These are phyloP conservation scores for Pristionchus arcanus DNA, from an alignment of 2,888 invertebrate species.

Conservation along the genomic window DNA sequence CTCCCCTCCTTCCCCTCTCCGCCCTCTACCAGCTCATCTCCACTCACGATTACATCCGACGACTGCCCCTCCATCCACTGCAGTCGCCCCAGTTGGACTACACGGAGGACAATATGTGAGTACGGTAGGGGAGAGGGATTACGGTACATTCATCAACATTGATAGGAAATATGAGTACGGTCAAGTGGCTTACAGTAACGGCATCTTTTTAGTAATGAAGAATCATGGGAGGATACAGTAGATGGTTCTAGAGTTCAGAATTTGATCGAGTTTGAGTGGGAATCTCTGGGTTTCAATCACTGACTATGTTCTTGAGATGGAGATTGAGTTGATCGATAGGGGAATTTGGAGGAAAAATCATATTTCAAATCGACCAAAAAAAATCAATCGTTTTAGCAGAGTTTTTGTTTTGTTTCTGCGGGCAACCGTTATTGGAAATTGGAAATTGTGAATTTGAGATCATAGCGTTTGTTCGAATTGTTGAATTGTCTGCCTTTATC, in stretches of 20 bases:
- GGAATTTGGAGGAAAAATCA: too few species aligned
- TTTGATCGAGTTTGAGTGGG: not conserved
- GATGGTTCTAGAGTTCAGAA: not conserved
- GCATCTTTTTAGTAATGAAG: too few species aligned
- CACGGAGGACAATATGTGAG: slow-evolving; percentile 41
- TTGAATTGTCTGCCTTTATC: too few species aligned
- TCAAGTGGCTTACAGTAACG: too few species aligned
- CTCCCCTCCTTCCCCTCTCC: slow-evolving; percentile 41
- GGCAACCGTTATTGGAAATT: too few species aligned
- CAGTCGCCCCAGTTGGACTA: slow-evolving; percentile 43
- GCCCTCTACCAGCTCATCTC: slow-evolving; percentile 28
- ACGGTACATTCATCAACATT: not conserved
- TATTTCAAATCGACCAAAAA: too few species aligned
- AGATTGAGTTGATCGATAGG: too few species aligned
- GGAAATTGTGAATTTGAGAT: too few species aligned
- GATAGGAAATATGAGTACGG: too few species aligned
- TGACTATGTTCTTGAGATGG: not conserved
- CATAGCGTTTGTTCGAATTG: too few species aligned
- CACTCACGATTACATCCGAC: not conserved
- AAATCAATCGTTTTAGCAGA: too few species aligned
- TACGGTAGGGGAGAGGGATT: not conserved
- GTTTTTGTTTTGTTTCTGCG: too few species aligned
- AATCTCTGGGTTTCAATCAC: not conserved
- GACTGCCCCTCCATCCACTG: slow-evolving; percentile 36
- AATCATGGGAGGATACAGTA: not conserved